Evolutionary conservation across 2,888 invertebrate species (phyloP).

Genomic region (Drosophila macrospina): DNA sequence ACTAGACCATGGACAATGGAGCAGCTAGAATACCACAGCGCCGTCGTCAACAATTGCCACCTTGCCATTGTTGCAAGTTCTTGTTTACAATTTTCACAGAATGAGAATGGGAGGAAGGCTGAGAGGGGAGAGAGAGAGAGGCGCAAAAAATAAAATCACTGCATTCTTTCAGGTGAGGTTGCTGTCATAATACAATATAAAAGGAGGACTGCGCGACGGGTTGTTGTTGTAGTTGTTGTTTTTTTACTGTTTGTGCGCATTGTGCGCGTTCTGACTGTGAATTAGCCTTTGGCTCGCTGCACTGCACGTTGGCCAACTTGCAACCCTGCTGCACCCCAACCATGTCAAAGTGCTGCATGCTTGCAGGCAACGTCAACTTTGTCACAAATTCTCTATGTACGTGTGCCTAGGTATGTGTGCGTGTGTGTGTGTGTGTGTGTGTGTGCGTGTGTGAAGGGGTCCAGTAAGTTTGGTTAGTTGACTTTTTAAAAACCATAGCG

Average conservation of each 20-base stretch:
- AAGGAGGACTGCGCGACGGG: not conserved
- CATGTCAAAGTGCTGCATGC: conserved; percentile 52
- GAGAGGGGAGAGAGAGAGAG: not conserved
- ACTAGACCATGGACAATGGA: conserved; percentile 69
- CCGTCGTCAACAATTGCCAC: conserved; percentile 62
- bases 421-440: not conserved
- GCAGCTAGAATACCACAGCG: conserved; percentile 74
- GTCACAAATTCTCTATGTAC: conserved; percentile 46
- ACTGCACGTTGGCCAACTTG: conserved; percentile 20
- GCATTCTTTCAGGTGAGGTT: conserved; percentile 73
- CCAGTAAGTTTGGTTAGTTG: conserved; percentile 49
- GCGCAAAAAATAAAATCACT: conserved; percentile 51
- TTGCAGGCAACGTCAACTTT: conserved; percentile 42
- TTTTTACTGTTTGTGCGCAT: conserved; percentile 46
- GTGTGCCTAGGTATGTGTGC: not conserved
- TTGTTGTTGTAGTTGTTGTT: conserved; percentile 10
- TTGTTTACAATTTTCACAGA: conserved; percentile 67
- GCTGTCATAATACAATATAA: conserved; percentile 74
- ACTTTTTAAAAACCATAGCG: conserved; percentile 55
- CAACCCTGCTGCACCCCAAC: not conserved
- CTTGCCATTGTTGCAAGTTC: conserved; percentile 62
- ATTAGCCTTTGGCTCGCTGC: conserved; percentile 64
- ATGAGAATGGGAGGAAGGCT: conserved; percentile 12
- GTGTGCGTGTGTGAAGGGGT: conserved; percentile 5
- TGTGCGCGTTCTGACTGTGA: conserved; percentile 62